Evolutionary conservation across 1,140 invertebrate genomes (phyloP).

Genomic region (Diabrotica virgifera): DNA sequence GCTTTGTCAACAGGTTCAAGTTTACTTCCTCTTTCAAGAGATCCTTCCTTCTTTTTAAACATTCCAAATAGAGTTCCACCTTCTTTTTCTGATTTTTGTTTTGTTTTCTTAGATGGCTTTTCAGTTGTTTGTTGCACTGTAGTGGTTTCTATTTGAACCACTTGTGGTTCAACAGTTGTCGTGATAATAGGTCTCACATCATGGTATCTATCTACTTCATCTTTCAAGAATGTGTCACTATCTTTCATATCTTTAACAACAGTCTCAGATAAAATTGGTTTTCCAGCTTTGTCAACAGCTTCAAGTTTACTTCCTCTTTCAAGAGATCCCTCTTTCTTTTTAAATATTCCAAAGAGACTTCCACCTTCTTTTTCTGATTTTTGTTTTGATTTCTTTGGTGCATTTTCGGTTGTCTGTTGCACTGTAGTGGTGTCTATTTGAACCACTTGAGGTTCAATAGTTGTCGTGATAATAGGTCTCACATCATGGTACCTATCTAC

Average conservation of each 20-base stretch:
- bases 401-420: neutral
- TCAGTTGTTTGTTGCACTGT: neutral
- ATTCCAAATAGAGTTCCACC: neutral
- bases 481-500: constrained; percentile 32
- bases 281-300: constrained; percentile 15
- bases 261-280: constrained; percentile 24
- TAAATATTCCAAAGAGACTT: constrained; percentile 26
- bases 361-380: constrained; percentile 14
- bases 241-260: constrained; percentile 27
- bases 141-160: neutral
- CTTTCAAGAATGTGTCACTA: constrained; percentile 22
- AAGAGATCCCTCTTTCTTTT: constrained; percentile 19
- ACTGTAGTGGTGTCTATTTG: neutral
- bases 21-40: constrained; percentile 7
- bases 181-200: constrained; percentile 21
- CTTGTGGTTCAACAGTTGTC: neutral
- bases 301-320: neutral
- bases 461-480: constrained; percentile 11
- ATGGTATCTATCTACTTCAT: constrained; percentile 24
- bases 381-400: constrained; percentile 6
- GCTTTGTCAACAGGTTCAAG: neutral
- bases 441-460: neutral
- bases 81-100: constrained; percentile 1
- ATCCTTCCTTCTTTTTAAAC: constrained; percentile 17
- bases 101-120: constrained; percentile 6